Evolutionary conservation across 2,888 invertebrate species (phyloP).

Genomic region (Dynastes hyllus): DNA sequence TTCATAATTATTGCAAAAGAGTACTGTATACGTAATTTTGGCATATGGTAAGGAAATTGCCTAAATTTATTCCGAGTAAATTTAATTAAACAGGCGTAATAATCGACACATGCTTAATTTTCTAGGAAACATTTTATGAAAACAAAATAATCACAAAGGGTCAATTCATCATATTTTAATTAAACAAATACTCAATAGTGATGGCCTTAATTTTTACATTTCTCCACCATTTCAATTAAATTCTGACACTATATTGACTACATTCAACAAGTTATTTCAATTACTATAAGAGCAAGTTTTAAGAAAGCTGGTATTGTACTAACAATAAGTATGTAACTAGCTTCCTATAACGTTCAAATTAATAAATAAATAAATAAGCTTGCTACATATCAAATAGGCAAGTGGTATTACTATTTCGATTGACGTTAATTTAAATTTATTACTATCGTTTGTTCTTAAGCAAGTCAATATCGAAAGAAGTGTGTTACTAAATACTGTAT

Average conservation of each 20-base stretch:
- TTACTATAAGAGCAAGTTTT: too few relatives aligned
- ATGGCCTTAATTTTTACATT: background rate
- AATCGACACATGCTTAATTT: background rate
- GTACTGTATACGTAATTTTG: too few relatives aligned
- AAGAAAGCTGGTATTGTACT: too few relatives aligned
- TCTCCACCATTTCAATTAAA: too few relatives aligned
- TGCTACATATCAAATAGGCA: background rate
- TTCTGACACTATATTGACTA: too few relatives aligned
- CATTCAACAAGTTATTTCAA: too few relatives aligned
- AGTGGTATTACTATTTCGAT: background rate
- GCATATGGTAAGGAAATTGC: background rate
- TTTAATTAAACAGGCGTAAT: background rate
- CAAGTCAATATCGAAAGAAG: background rate
- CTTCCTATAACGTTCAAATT: too few relatives aligned
- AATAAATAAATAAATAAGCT: too few relatives aligned
- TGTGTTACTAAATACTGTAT: constrained; percentile 12
- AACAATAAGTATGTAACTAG: too few relatives aligned
- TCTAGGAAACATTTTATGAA: background rate
- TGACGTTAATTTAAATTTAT: constrained; percentile 9
- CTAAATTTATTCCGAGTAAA: background rate
- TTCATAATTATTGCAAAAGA: too few relatives aligned
- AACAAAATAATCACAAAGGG: background rate
- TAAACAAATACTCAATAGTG: background rate
- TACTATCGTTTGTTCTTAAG: background rate
- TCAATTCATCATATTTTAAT: constrained; percentile 3